A percentile compares a stretch with the other conserved stretches of the same genome.
phyloP scores from a whole-genome alignment of 1,140 invertebrate species.

The Nebria ingens region DNA sequence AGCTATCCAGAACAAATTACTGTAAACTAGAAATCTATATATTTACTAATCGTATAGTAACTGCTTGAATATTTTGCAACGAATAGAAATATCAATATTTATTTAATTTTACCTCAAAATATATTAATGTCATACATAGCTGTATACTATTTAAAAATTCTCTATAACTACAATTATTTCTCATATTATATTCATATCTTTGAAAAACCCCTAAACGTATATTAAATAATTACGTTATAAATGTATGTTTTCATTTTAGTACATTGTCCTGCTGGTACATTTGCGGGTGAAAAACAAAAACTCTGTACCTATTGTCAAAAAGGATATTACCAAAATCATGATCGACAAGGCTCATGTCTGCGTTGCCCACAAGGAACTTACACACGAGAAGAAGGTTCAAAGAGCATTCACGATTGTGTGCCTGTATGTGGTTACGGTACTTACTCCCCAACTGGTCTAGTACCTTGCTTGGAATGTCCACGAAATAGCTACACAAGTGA shows the following conservation, averaged over 20 bases:
- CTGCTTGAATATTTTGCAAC: too few species aligned
- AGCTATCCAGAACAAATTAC: too few species aligned
- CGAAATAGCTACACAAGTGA: slow-evolving; percentile 82
- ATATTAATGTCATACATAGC: too few species aligned
- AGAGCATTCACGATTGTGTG: slow-evolving; percentile 69
- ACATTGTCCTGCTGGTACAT: slow-evolving; percentile 91
- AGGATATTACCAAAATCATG: slow-evolving; percentile 88
- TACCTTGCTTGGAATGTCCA: slow-evolving; percentile 91
- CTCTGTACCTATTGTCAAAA: slow-evolving; percentile 78
- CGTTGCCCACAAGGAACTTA: slow-evolving; percentile 87
- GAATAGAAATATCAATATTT: too few species aligned
- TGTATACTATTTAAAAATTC: too few species aligned
- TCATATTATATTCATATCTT: too few species aligned
- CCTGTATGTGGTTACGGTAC: slow-evolving; percentile 94
- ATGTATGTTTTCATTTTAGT: slow-evolving; percentile 45
- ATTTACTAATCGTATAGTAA: too few species aligned
- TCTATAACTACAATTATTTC: too few species aligned
- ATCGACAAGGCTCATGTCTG: slow-evolving; percentile 75
- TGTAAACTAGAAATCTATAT: too few species aligned
- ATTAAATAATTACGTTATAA: slow-evolving; percentile 12
- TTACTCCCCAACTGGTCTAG: slow-evolving; percentile 86
- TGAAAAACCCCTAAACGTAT: too few species aligned
- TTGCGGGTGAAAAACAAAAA: slow-evolving; percentile 76
- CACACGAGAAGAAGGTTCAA: slow-evolving; percentile 83
- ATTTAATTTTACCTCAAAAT: too few species aligned